These are phyloP conservation scores for Acanthacorydalis orientalis DNA, from an alignment of 2,888 invertebrate genomes.

Conservation along the genomic window DNA sequence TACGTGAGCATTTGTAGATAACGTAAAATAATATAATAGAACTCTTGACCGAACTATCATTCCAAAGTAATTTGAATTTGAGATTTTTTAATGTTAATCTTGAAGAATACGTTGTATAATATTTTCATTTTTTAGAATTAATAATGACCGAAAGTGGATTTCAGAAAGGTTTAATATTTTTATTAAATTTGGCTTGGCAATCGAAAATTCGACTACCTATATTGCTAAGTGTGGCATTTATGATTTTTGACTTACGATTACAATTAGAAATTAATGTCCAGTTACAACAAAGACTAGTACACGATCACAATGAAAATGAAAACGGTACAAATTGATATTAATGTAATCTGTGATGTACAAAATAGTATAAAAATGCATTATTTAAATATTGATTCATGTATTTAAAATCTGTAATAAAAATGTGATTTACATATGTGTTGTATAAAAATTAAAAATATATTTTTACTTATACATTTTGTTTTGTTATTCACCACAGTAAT, in stretches of 20 bases:
- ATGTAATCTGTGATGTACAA: not conserved
- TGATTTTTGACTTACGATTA: conserved; percentile 48
- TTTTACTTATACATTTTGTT: too few species aligned
- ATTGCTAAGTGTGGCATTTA: conserved; percentile 44
- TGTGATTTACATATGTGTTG: too few species aligned
- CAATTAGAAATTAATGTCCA: conserved; percentile 49
- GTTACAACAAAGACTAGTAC: not conserved
- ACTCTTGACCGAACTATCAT: too few species aligned
- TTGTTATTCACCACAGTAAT: too few species aligned
- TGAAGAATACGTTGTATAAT: too few species aligned
- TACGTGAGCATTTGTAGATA: too few species aligned
- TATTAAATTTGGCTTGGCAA: conserved; percentile 55
- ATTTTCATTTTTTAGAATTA: too few species aligned
- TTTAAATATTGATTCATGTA: not conserved
- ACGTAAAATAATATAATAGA: too few species aligned
- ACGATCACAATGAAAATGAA: too few species aligned
- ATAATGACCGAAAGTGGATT: not conserved
- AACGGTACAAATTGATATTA: not conserved
- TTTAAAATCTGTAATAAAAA: not conserved
- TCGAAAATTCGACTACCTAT: conserved; percentile 48
- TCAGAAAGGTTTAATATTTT: conserved; percentile 33
- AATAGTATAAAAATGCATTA: not conserved
- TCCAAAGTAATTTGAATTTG: too few species aligned
- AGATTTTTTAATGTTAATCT: too few species aligned
- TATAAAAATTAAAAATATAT: too few species aligned